Percentiles rank a stretch among this genome's conserved stretches.
phyloP scores from a whole-genome alignment of 2,113 vertebrate genomes.

The Chlorodrepanis virens region DNA sequence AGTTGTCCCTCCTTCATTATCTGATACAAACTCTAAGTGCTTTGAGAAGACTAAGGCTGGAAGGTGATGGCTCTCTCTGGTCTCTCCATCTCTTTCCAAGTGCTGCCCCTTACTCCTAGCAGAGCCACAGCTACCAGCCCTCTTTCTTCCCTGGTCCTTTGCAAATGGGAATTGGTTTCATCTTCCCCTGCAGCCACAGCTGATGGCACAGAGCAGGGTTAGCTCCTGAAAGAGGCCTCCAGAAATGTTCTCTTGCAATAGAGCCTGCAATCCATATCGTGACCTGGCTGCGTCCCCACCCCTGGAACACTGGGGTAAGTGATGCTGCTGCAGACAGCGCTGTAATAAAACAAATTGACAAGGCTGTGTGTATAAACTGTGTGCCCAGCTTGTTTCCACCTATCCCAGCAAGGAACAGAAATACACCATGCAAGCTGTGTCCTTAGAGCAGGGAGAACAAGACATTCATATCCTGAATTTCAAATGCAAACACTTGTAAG shows the following conservation, averaged over 20 bases:
- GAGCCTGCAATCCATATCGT: not conserved
- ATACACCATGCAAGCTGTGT: not conserved
- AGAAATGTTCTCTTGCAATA: not conserved
- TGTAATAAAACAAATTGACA: not conserved
- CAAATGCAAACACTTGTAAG: not conserved
- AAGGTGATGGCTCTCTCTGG: not conserved
- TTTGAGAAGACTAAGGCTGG: not conserved
- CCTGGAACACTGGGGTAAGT: not conserved
- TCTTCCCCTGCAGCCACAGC: not conserved
- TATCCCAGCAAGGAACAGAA: not conserved
- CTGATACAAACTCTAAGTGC: not conserved
- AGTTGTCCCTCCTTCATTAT: not conserved
- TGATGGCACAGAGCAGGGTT: not conserved
- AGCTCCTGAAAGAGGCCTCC: not conserved
- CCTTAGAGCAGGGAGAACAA: not conserved
- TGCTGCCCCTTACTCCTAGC: not conserved
- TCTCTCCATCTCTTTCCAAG: not conserved
- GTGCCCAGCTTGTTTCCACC: not conserved
- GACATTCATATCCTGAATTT: not conserved
- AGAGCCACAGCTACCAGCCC: not conserved
- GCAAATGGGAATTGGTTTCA: not conserved
- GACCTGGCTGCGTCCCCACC: not conserved
- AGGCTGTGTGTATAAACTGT: not conserved
- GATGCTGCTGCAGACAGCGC: not conserved
- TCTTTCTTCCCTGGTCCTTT: not conserved